Evolutionary conservation across 2,888 invertebrate genomes (phyloP).

Genomic region (Limnephilus lunatus): DNA sequence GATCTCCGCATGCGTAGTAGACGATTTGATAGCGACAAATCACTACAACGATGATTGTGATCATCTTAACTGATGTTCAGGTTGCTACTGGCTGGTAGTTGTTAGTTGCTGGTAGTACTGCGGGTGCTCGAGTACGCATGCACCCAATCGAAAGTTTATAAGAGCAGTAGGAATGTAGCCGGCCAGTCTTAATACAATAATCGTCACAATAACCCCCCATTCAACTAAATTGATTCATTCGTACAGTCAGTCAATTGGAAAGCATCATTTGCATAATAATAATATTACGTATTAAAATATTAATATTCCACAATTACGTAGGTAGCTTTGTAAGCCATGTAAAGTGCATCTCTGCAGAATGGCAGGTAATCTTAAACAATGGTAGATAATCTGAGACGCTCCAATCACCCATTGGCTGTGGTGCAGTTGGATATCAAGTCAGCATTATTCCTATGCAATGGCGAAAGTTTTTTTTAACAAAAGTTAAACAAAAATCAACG

Average conservation of each 20-base stretch:
- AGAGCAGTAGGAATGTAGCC: conserved; percentile 43
- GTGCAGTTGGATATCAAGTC: too few relatives aligned
- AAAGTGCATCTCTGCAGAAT: not conserved
- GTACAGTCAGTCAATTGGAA: conserved; percentile 27
- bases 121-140: conserved; percentile 15
- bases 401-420: too few relatives aligned
- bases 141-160: not conserved
- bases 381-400: too few relatives aligned
- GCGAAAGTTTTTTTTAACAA: not conserved
- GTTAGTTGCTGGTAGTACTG: not conserved
- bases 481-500: not conserved
- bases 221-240: conserved; percentile 56
- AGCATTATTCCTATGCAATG: too few relatives aligned
- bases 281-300: conserved; percentile 10
- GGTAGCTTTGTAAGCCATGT: not conserved
- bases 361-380: not conserved
- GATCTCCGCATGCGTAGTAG: not conserved
- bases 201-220: conserved; percentile 61
- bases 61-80: not conserved
- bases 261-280: conserved; percentile 23
- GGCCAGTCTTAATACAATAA: conserved; percentile 60
- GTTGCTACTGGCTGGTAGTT: not conserved
- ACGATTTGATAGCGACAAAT: not conserved
- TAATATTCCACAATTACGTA: not conserved
- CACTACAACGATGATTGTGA: not conserved